Conservation (phyloP, 2,888 invertebrate genomes). For the Pecten maximus region DNA sequence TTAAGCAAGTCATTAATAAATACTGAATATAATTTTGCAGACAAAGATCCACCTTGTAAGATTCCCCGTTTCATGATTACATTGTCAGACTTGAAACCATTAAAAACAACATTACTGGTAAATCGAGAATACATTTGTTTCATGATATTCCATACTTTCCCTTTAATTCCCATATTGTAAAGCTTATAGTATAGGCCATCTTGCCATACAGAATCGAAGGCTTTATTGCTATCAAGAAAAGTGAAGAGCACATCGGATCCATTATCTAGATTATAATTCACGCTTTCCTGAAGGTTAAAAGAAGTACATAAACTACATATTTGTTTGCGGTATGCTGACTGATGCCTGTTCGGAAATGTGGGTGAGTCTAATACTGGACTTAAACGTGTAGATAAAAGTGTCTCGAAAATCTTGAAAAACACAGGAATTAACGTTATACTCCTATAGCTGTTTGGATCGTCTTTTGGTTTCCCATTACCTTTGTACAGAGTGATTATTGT, state of each 20-base stretch:
- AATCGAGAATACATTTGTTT: slow-evolving; percentile 40
- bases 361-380: neutral
- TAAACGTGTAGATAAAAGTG: no score
- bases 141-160: slow-evolving; percentile 37
- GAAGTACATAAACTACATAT: slow-evolving; percentile 49
- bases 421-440: slow-evolving; percentile 45
- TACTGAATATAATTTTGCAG: slow-evolving; percentile 42
- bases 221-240: slow-evolving; percentile 46
- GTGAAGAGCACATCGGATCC: slow-evolving; percentile 26
- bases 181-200: slow-evolving; percentile 48
- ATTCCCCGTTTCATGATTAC: no score
- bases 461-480: slow-evolving; percentile 43
- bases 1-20: slow-evolving; percentile 45
- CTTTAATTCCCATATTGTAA: slow-evolving; percentile 24
- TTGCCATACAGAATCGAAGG: slow-evolving; percentile 48
- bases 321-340: slow-evolving; percentile 44
- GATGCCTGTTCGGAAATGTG: slow-evolving; percentile 40
- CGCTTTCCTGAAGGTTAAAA: slow-evolving; percentile 45
- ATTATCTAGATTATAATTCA: slow-evolving; percentile 38
- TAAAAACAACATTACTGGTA: slow-evolving; percentile 46
- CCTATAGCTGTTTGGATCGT: slow-evolving; percentile 45
- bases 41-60: no score
- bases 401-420: slow-evolving; percentile 50
- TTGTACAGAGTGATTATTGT: slow-evolving; percentile 49
- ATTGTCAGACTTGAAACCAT: slow-evolving; percentile 44